A percentile compares a stretch with the other conserved stretches of the same genome.
Evolutionary conservation across 2,888 invertebrate genomes (phyloP).

Genomic region (Pyrgus malvae): DNA sequence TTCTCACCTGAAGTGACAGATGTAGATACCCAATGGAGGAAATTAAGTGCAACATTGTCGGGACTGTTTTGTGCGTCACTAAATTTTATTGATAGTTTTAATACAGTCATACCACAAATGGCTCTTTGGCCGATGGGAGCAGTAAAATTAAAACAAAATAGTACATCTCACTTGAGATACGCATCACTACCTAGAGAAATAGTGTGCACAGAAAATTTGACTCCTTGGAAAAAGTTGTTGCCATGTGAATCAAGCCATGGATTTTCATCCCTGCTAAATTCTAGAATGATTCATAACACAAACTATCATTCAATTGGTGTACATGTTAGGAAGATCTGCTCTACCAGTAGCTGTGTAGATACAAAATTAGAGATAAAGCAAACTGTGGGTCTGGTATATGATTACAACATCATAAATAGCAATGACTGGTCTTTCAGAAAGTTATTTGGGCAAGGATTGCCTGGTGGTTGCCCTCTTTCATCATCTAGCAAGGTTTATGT

Average conservation of each 20-base stretch:
- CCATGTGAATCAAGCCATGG: slow-evolving; percentile 97
- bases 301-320: slow-evolving; percentile 95
- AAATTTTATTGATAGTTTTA: slow-evolving; percentile 94
- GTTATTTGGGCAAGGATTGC: slow-evolving; percentile 92
- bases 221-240: slow-evolving; percentile 98
- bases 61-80: slow-evolving; percentile 98
- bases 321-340: slow-evolving; percentile 91
- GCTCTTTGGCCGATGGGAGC: slow-evolving; percentile 90
- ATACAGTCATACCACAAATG: slow-evolving; percentile 91
- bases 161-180: slow-evolving; percentile 86
- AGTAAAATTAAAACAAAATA: slow-evolving; percentile 66
- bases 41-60: slow-evolving; percentile 93
- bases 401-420: slow-evolving; percentile 85
- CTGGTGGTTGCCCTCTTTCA: slow-evolving; percentile 91
- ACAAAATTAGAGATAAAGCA: slow-evolving; percentile 91
- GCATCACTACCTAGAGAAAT: slow-evolving; percentile 97
- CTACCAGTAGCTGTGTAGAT: slow-evolving; percentile 79
- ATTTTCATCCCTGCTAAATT: slow-evolving; percentile 92
- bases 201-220: slow-evolving; percentile 99
- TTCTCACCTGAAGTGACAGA: slow-evolving; percentile 86
- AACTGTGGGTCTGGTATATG: slow-evolving; percentile 93
- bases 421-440: slow-evolving; percentile 93
- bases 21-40: slow-evolving; percentile 93
- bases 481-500: slow-evolving; percentile 90
- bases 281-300: slow-evolving; percentile 94